These are phyloP conservation scores for Syngnathus floridae DNA, from an alignment of 2,113 vertebrate genomes.

Conservation along the genomic window DNA sequence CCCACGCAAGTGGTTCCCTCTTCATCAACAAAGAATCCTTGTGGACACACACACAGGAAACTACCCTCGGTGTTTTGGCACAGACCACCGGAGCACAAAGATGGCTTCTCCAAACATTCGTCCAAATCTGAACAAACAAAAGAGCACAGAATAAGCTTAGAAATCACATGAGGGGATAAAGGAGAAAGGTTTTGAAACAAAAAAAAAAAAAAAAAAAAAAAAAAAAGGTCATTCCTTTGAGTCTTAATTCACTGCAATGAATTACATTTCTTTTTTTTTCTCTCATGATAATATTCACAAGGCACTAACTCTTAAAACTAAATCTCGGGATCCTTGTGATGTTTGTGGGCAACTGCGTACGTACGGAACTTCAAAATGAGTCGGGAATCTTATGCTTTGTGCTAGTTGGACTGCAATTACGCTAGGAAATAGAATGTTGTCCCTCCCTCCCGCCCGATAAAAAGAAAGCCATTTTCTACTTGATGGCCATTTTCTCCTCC, in stretches of 20 bases:
- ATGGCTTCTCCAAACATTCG: slow-evolving; percentile 73
- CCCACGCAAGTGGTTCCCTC: slow-evolving; percentile 79
- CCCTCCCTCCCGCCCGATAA: background rate
- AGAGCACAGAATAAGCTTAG: slow-evolving; percentile 4
- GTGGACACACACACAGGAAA: slow-evolving; percentile 81
- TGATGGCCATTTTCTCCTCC: slow-evolving; percentile 53
- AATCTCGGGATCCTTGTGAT: too few relatives aligned
- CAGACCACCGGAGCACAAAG: slow-evolving; percentile 78
- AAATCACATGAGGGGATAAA: background rate
- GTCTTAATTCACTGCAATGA: too few relatives aligned
- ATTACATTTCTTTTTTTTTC: too few relatives aligned
- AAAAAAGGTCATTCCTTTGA: too few relatives aligned
- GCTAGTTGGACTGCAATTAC: too few relatives aligned
- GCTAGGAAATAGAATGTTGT: background rate
- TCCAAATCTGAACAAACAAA: slow-evolving; percentile 75
- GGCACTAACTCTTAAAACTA: too few relatives aligned
- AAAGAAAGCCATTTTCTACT: background rate
- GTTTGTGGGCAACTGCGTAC: too few relatives aligned
- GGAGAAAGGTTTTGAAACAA: too few relatives aligned
- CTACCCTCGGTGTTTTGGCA: slow-evolving; percentile 87
- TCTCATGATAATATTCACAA: too few relatives aligned
- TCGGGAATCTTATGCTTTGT: too few relatives aligned
- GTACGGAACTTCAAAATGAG: too few relatives aligned
- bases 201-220: too few relatives aligned
- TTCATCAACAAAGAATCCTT: slow-evolving; percentile 77